These are phyloP conservation scores for Lasioglossum pauxillum DNA, from an alignment of 2,888 invertebrate species.

Conservation along the genomic window DNA sequence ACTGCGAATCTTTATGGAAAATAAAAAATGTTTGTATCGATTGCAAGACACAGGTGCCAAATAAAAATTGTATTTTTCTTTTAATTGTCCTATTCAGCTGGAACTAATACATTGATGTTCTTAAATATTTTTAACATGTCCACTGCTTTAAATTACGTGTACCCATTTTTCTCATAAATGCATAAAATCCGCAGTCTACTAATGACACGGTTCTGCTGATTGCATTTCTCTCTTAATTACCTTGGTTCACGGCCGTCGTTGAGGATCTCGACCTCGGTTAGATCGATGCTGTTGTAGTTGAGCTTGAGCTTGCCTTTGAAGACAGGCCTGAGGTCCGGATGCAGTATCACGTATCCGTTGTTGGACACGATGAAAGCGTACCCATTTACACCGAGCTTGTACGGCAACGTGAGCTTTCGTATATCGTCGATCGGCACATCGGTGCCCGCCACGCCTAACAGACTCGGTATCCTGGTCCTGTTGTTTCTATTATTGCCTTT, in stretches of 20 bases:
- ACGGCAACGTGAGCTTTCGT: constrained; percentile 94
- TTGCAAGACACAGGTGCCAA: too few relatives aligned
- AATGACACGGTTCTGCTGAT: not conserved
- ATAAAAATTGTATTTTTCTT: too few relatives aligned
- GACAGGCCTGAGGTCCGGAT: constrained; percentile 96
- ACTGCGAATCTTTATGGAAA: too few relatives aligned
- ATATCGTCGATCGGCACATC: constrained; percentile 97
- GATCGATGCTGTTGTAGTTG: constrained; percentile 98
- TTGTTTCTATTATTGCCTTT: constrained; percentile 86
- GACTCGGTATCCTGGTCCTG: constrained; percentile 88
- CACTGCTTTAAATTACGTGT: too few relatives aligned
- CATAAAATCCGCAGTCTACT: too few relatives aligned
- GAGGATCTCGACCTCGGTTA: constrained; percentile 96
- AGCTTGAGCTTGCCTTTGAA: constrained; percentile 90
- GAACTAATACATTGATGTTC: too few relatives aligned
- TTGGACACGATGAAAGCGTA: constrained; percentile 98
- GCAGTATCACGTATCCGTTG: constrained; percentile 97
- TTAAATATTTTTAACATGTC: too few relatives aligned
- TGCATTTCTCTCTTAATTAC: constrained; percentile 77
- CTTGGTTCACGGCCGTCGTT: constrained; percentile 89
- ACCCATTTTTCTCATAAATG: too few relatives aligned
- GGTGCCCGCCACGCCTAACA: constrained; percentile 98
- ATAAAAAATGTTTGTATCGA: too few relatives aligned
- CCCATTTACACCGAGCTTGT: constrained; percentile 98
- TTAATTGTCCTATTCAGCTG: too few relatives aligned